Percentiles rank a stretch among this genome's conserved stretches.
These are phyloP conservation scores for Sclerodermus sp. DNA, from an alignment of 2,888 invertebrate species.

Conservation along the genomic window DNA sequence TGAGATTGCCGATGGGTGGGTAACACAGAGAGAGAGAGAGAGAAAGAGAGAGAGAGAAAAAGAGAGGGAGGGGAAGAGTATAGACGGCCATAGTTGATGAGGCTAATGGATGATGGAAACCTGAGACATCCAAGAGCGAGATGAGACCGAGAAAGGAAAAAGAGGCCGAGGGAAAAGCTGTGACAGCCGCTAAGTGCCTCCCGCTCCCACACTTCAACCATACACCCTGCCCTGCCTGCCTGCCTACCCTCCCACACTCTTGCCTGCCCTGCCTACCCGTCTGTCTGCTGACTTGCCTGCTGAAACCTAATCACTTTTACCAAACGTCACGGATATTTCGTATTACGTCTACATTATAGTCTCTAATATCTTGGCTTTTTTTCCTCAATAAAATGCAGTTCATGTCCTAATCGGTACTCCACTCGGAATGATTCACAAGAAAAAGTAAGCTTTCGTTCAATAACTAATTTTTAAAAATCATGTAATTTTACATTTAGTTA, in stretches of 20 bases:
- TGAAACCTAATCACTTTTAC: conserved; percentile 53
- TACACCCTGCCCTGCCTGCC: conserved; percentile 7
- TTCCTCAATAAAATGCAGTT: no score
- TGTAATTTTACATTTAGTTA: no score
- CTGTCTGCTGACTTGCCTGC: conserved; percentile 24
- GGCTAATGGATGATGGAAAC: conserved; percentile 57
- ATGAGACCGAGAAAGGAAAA: conserved; percentile 34
- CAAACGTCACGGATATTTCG: conserved; percentile 42
- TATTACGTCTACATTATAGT: conserved; percentile 39
- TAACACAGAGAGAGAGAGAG: no score
- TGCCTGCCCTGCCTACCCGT: not conserved
- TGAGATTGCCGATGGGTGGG: conserved; percentile 46
- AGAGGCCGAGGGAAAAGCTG: conserved; percentile 48
- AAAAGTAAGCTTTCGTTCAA: no score
- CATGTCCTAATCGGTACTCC: no score
- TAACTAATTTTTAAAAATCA: no score
- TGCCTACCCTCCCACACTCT: no score
- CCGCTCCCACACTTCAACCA: conserved; percentile 30
- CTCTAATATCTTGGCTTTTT: conserved; percentile 23
- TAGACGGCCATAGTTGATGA: conserved; percentile 49
- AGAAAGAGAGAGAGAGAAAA: conserved; percentile 49
- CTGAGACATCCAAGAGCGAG: conserved; percentile 37
- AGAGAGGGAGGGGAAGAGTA: conserved; percentile 28
- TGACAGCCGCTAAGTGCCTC: conserved; percentile 54
- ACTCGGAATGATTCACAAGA: no score